Evolutionary conservation across 2,888 invertebrate species (phyloP), one percentile per base, ranked within the genome.

Genomic region (Fragum fragum): DNA sequence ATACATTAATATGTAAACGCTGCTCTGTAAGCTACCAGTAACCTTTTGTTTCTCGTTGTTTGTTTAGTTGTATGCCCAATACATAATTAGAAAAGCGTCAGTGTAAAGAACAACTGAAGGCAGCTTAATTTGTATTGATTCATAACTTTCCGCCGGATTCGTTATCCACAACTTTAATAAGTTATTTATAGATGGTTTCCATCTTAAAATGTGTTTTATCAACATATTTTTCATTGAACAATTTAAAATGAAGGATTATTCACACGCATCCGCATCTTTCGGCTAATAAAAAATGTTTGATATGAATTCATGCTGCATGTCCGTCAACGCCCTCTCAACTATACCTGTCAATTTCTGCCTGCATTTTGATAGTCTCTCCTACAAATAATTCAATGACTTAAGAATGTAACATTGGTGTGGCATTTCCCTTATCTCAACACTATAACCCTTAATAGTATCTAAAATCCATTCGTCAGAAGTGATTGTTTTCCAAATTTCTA

Each of bases 211-310:
- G 76, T 23, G 23, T 39, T 63, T 71, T 69, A 2, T 61, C 61
- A 21, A 71, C 42, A 70, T 26, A 70, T 14, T 42, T 26, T 71
- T 76, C 61, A 76, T 76, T 76, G 36, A 70, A 71, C 36, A 14
- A 11, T 71, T 26, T 28, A 1, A 70, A 36, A 61, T 76, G 71
- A n/a, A 76, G 36, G 29, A 76, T 71, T 5, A 76, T 47, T 26
- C 63, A 26, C 16, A 76, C 42, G n/a, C 42, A n/a, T 5, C 63
- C 71, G 29, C 61, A 59, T 61, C 71, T 76, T 76, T 76, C 9
- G 47, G 76, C 21, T 61, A n/a, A 52, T 39, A 42, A 23, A 71
- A 76, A n/a, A 76, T 76, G 61, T 76, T 76, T 0, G 71, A 61
- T 11, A 76, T 70, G 42, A 61, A 76, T 42, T 76, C 57, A 52